Evolutionary conservation across 2,113 vertebrate genomes (phyloP).

Genomic region (Urocitellus parryii): DNA sequence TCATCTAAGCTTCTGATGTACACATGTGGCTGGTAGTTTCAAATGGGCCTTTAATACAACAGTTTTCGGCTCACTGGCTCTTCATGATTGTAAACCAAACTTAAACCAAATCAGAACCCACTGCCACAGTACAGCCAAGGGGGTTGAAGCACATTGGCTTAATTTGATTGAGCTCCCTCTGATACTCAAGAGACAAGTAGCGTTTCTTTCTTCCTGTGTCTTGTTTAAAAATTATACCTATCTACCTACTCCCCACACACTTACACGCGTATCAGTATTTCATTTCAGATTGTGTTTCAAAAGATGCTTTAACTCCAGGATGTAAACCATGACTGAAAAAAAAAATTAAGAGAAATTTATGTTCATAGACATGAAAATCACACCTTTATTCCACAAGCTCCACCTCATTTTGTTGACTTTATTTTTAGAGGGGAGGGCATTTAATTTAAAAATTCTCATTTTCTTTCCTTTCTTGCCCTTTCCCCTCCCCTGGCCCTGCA

Average conservation of each 20-base stretch:
- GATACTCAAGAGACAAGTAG: neutral
- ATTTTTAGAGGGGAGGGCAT: conserved; percentile 65
- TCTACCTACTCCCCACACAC: neutral
- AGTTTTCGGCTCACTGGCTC: neutral
- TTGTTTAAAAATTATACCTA: neutral
- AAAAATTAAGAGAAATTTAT: neutral
- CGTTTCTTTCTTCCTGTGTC: conserved; percentile 7
- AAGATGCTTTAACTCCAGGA: neutral
- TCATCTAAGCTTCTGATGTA: neutral
- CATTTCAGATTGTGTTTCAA: conserved; percentile 45
- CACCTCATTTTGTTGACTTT: conserved; percentile 59
- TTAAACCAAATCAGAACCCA: conserved; percentile 7
- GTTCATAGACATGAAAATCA: conserved; percentile 24
- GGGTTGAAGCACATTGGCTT: neutral
- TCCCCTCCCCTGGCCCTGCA: neutral
- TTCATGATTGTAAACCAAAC: neutral
- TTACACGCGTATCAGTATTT: neutral
- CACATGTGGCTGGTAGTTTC: conserved; percentile 32
- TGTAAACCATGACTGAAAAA: conserved; percentile 7
- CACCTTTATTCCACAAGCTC: neutral
- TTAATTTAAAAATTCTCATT: conserved; percentile 69
- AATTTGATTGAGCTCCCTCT: neutral
- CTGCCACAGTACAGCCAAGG: neutral
- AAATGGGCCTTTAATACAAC: neutral
- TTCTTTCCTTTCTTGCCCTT: neutral